A percentile compares a stretch with the other conserved stretches of the same genome.
These are phyloP conservation scores for Solen grandis DNA, from an alignment of 1,140 invertebrate genomes.

Conservation along the genomic window DNA sequence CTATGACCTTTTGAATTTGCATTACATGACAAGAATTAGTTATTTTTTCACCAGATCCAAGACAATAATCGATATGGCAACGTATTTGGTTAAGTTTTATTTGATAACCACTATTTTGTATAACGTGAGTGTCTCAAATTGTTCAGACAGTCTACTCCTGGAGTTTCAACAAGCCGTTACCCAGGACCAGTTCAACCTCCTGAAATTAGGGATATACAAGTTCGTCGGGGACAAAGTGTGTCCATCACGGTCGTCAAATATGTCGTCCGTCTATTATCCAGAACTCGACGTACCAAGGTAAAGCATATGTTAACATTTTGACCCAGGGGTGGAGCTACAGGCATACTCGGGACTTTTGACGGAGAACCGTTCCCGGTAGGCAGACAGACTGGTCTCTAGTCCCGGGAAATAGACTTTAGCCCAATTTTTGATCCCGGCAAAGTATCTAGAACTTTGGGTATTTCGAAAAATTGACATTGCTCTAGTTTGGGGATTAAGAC, in stretches of 20 bases:
- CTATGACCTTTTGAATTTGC: background rate
- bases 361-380: too few species aligned
- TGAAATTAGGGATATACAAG: conserved; percentile 1
- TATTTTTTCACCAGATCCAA: background rate
- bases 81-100: background rate
- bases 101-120: background rate
- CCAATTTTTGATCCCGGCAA: background rate
- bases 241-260: too few species aligned
- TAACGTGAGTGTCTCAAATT: background rate
- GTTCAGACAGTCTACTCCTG: conserved; percentile 21
- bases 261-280: background rate
- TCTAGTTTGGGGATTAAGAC: too few species aligned
- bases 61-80: background rate
- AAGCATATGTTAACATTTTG: background rate
- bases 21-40: background rate
- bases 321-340: background rate
- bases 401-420: background rate
- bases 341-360: background rate
- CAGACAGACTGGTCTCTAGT: background rate
- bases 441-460: background rate
- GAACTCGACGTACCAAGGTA: conserved; percentile 24
- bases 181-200: background rate
- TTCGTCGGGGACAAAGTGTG: conserved; percentile 29
- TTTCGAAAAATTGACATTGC: too few species aligned
- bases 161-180: conserved; percentile 13